phyloP scores from a whole-genome alignment of 1,140 invertebrate species.

The Dermatophagoides farinae region DNA sequence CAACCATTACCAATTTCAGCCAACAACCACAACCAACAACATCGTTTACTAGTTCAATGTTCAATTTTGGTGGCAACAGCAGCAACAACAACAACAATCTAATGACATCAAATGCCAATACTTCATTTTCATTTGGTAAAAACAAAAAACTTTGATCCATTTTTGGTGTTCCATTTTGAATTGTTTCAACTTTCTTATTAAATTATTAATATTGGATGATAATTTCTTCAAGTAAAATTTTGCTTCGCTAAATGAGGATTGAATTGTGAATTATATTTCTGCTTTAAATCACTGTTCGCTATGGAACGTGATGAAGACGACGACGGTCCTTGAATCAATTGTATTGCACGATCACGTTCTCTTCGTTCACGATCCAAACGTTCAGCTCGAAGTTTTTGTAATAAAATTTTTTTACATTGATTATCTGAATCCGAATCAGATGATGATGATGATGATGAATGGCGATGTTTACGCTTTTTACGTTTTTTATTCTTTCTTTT shows the following conservation, averaged over 20 bases:
- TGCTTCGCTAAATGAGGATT: constrained; percentile 62
- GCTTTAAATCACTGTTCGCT: constrained; percentile 22
- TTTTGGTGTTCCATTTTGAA: too few relatives aligned
- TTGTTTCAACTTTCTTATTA: neutral
- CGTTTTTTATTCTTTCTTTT: constrained; percentile 26
- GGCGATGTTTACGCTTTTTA: constrained; percentile 23
- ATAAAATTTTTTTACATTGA: constrained; percentile 21
- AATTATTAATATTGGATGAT: neutral
- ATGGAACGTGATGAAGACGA: constrained; percentile 28
- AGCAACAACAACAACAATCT: too few relatives aligned
- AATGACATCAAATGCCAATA: neutral
- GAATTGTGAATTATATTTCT: constrained; percentile 79
- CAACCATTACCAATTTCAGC: neutral
- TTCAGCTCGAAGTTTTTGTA: constrained; percentile 50
- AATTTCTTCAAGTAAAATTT: neutral
- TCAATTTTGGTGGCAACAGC: neutral
- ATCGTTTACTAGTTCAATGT: neutral
- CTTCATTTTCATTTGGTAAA: neutral
- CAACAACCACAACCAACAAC: neutral
- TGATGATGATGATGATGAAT: constrained; percentile 19
- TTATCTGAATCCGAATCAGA: neutral
- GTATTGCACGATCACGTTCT: constrained; percentile 47
- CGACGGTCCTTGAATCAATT: constrained; percentile 39
- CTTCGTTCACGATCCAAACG: constrained; percentile 51
- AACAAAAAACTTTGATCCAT: neutral